A percentile compares a stretch with the other conserved stretches of the same genome.
phyloP scores from a whole-genome alignment of 2,113 vertebrate species.

The Opisthocomus hoazin region DNA sequence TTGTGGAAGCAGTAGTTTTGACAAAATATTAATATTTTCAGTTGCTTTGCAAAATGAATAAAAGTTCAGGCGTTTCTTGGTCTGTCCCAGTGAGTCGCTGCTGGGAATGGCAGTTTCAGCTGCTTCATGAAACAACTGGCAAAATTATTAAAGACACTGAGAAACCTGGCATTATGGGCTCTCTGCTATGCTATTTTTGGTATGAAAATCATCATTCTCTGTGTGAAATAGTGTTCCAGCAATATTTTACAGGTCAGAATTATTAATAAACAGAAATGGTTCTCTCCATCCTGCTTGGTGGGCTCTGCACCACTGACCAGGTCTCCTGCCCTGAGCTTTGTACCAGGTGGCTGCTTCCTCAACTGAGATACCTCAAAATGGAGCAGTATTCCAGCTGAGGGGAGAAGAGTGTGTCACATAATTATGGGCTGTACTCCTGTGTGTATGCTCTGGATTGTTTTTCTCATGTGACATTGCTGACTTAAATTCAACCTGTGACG shows the following conservation, averaged over 20 bases:
- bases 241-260: not conserved
- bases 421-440: not conserved
- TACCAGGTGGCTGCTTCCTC: not conserved
- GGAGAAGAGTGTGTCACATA: fast-evolving
- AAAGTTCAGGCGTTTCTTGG: not conserved
- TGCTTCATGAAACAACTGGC: not conserved
- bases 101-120: not conserved
- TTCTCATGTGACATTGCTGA: not conserved
- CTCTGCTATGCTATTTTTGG: not conserved
- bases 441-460: not conserved
- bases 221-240: not conserved
- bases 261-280: not conserved
- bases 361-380: not conserved
- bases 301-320: not conserved
- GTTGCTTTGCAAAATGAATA: not conserved
- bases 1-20: not conserved
- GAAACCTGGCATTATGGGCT: not conserved
- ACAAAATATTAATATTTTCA: not conserved
- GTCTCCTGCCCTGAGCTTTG: not conserved
- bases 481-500: not conserved
- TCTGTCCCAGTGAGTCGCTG: not conserved
- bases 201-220: not conserved
- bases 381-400: not conserved
- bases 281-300: not conserved
- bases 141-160: not conserved